Evolutionary conservation across 2,113 vertebrate species (phyloP).

Genomic region (Strix aluco): DNA sequence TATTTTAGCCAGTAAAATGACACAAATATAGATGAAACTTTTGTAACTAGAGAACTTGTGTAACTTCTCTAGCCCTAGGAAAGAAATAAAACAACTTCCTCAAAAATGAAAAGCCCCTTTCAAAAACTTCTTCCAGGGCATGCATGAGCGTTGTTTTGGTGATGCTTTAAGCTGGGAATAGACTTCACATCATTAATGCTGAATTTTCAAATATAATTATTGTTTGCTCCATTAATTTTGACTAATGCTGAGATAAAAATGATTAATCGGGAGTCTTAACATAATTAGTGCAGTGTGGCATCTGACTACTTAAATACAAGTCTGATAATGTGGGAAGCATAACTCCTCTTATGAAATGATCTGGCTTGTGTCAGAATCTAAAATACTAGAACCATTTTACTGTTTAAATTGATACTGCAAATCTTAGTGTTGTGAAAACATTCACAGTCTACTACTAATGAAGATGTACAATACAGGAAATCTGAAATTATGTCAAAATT

Average conservation of each 20-base stretch:
- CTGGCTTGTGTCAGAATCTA: neutral
- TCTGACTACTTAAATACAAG: neutral
- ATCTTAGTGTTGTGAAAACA: neutral
- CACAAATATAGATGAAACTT: neutral
- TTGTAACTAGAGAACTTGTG: neutral
- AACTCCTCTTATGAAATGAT: neutral
- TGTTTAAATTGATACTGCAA: neutral
- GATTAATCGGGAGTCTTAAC: slow-evolving; percentile 3
- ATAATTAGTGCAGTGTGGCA: slow-evolving; percentile 14
- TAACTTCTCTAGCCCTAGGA: neutral
- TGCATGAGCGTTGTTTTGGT: neutral
- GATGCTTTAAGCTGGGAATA: neutral
- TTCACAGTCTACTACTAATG: neutral
- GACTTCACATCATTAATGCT: neutral
- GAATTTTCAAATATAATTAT: neutral
- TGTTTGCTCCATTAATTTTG: slow-evolving; percentile 42
- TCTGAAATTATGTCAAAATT: neutral
- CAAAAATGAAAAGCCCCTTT: neutral
- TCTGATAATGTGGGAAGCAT: neutral
- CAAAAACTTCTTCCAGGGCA: neutral
- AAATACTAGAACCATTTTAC: slow-evolving; percentile 1
- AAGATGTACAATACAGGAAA: neutral
- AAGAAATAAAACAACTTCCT: neutral
- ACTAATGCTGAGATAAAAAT: slow-evolving; percentile 39
- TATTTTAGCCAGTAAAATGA: neutral